These are phyloP conservation scores for Melanchra persicariae DNA, from an alignment of 2,888 invertebrate species.

Conservation along the genomic window DNA sequence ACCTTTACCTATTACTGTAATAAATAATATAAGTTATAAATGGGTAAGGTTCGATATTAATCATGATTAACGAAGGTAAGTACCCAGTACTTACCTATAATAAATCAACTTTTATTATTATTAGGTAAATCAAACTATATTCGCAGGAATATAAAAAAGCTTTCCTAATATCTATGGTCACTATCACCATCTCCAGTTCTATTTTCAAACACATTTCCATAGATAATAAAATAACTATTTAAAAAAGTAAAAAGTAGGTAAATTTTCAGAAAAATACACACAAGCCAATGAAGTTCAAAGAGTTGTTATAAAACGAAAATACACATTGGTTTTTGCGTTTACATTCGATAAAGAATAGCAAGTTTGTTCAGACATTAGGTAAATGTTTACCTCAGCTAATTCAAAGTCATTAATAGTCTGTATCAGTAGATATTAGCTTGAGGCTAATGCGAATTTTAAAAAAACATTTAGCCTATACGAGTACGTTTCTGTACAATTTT, in stretches of 20 bases:
- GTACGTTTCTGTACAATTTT: no score
- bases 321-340: slow-evolving; percentile 1
- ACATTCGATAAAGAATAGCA: slow-evolving; percentile 1
- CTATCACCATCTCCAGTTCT: slow-evolving; percentile 1
- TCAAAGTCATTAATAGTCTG: neutral
- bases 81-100: no score
- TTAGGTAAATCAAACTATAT: neutral
- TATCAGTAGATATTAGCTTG: neutral
- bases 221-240: neutral
- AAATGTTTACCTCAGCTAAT: slow-evolving; percentile 26
- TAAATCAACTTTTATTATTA: neutral
- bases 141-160: no score
- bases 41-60: neutral
- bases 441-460: neutral
- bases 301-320: slow-evolving; percentile 19
- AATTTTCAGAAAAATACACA: neutral
- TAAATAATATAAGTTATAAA: neutral
- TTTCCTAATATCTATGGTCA: no score
- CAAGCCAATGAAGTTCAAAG: slow-evolving; percentile 17
- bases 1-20: no score
- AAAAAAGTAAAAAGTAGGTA: no score
- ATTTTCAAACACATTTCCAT: slow-evolving; percentile 16
- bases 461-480: no score
- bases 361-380: slow-evolving; percentile 19
- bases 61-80: neutral